Evolutionary conservation across 1,140 invertebrate species (phyloP), one percentile per base, ranked within the genome.

Genomic region (Dreissena rostriformis): DNA sequence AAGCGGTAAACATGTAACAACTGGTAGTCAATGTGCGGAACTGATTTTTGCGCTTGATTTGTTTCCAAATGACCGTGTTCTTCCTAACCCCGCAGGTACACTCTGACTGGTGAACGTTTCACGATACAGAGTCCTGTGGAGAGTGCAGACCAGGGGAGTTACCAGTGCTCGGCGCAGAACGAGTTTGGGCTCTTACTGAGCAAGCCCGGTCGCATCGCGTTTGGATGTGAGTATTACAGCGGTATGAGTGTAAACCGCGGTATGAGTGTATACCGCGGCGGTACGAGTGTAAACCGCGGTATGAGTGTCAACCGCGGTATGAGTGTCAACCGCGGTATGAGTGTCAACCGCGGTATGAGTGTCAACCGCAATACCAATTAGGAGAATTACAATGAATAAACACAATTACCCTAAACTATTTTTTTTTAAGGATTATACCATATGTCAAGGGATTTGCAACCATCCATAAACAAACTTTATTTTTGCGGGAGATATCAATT

Each of bases 121-220:
- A 73, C 71, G n/a, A 49, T 73, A 61, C 55, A 29, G 17, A 29
- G 53, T 39, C 82, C 67, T 1, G 52, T 24, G 22, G 77, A 79
- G 22, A 19, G 24, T 14, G 39, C 77, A 49, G 82, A 84, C 49
- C 51, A 15, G 19, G 75, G 75, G 8, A 28, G 29, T 19, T 84
- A 84, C 55, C 74, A 78, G 39, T 84, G 82, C 52, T 24, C 17
- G 29, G 82, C 39, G 0, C 66, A 84, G 49, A 84, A 84, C 61
- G 66, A 78, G 51, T 19, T 84, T 26, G 82, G 82, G 57, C 53
- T 22, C 11, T 28, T 84, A 26, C 28, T 77, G 22, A 77, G 73
- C 61, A 68, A 75, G n/a, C 66, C 63, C 5, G 82, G 73, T 12
- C 68, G 63, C 49, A 57, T 84, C 22, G 22, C 72, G 39, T 84